These are phyloP conservation scores for Euphydryas editha DNA, from an alignment of 2,888 invertebrate genomes.

Conservation along the genomic window DNA sequence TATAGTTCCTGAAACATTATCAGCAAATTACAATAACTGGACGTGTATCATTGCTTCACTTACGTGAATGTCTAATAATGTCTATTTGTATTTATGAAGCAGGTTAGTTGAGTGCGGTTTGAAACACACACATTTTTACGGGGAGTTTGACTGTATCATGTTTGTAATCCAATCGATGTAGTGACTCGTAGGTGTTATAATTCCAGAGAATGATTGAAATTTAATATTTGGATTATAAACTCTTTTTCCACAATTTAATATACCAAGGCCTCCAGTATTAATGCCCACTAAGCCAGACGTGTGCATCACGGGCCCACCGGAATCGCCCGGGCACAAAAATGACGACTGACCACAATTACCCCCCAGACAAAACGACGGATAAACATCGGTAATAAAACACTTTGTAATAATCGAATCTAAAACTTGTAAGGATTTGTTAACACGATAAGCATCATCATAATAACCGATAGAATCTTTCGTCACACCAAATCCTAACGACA, in stretches of 20 bases:
- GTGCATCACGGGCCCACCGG: slow-evolving; percentile 23
- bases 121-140: no score
- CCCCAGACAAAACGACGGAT: slow-evolving; percentile 13
- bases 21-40: no score
- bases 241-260: not conserved
- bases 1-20: no score
- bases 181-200: slow-evolving; percentile 13
- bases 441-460: not conserved
- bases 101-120: no score
- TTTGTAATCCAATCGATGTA: slow-evolving; percentile 21
- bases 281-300: slow-evolving; percentile 23
- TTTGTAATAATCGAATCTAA: slow-evolving; percentile 13
- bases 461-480: not conserved
- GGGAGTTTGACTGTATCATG: slow-evolving; percentile 33
- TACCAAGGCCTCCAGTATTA: not conserved
- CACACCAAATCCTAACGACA: slow-evolving; percentile 15
- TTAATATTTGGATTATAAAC: not conserved
- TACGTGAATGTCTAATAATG: no score
- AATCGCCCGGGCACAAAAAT: slow-evolving; percentile 16
- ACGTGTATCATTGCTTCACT: no score
- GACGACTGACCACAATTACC: slow-evolving; percentile 20
- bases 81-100: no score
- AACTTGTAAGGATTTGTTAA: slow-evolving; percentile 27
- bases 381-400: slow-evolving; percentile 10
- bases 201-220: not conserved